A percentile compares a stretch with the other conserved stretches of the same genome.
Conservation (phyloP, 2,888 invertebrate genomes). For the Zygothrica quintamaculata region DNA sequence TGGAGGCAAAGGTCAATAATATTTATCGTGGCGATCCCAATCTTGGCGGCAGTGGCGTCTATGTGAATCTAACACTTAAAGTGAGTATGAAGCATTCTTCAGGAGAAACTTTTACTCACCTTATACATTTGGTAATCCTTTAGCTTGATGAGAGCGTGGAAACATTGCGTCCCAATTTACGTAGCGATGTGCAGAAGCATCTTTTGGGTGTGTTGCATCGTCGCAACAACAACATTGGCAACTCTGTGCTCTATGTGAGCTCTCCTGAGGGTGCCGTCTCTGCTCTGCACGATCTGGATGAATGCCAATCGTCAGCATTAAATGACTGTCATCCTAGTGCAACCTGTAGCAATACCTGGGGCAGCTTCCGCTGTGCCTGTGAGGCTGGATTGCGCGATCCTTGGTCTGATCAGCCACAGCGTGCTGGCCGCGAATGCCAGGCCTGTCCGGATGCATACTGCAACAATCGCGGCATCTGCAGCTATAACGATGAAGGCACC, state of each 20-base stretch:
- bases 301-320: slow-evolving; percentile 91
- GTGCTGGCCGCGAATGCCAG: slow-evolving; percentile 91
- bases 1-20: slow-evolving; percentile 91
- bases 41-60: slow-evolving; percentile 90
- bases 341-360: slow-evolving; percentile 92
- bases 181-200: slow-evolving; percentile 92
- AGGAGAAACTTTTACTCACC: not conserved
- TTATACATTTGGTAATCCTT: not conserved
- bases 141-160: slow-evolving; percentile 91
- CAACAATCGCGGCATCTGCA: slow-evolving; percentile 93
- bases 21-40: slow-evolving; percentile 90
- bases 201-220: slow-evolving; percentile 92
- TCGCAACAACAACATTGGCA: slow-evolving; percentile 94
- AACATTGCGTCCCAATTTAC: slow-evolving; percentile 88
- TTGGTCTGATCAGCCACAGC: slow-evolving; percentile 87
- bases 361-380: slow-evolving; percentile 89
- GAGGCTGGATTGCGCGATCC: slow-evolving; percentile 91
- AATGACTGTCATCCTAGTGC: slow-evolving; percentile 94
- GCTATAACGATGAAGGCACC: slow-evolving; percentile 87
- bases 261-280: slow-evolving; percentile 92
- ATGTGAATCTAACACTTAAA: slow-evolving; percentile 92
- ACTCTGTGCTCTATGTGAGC: slow-evolving; percentile 93
- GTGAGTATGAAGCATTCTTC: slow-evolving; percentile 72
- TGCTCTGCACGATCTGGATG: slow-evolving; percentile 92
- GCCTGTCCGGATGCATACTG: slow-evolving; percentile 92